phyloP scores from a whole-genome alignment of 1,140 invertebrate genomes.

The Heliconius eleuchia region DNA sequence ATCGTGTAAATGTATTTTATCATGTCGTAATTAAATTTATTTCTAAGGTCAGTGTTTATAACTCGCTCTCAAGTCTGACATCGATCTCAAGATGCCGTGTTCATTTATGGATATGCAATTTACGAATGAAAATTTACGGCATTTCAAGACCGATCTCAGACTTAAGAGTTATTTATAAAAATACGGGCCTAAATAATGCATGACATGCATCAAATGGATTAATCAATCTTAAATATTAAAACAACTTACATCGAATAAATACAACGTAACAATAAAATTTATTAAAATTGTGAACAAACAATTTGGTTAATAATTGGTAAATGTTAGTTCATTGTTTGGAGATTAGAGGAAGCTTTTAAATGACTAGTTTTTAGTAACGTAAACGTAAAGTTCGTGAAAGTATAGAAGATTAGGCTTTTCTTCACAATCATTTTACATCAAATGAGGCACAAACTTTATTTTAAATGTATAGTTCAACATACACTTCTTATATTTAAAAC shows the following conservation, averaged over 20 bases:
- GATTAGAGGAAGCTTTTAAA: conserved; percentile 26
- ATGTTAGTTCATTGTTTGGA: conserved; percentile 34
- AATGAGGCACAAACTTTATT: conserved; percentile 29
- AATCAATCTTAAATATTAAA: conserved; percentile 25
- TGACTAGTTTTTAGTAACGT: conserved; percentile 39
- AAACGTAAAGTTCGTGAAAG: conserved; percentile 27
- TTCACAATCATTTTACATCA: conserved; percentile 10
- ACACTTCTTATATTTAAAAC: conserved; percentile 26
- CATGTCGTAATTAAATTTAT: no score
- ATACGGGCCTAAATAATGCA: not conserved
- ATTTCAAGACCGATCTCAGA: no score
- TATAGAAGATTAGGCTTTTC: conserved; percentile 24
- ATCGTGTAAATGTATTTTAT: not conserved
- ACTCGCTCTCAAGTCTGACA: no score
- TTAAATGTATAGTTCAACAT: conserved; percentile 26
- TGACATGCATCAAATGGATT: not conserved
- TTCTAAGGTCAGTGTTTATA: no score
- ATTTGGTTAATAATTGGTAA: conserved; percentile 77
- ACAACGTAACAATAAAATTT: conserved; percentile 79
- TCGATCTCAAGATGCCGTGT: no score
- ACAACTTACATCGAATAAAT: conserved; percentile 40
- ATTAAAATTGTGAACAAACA: conserved; percentile 71
- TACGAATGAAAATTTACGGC: no score
- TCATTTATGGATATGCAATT: no score
- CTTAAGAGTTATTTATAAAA: no score